These are phyloP conservation scores for Pseudopodoces humilis DNA, from an alignment of 2,113 vertebrate genomes.

Conservation along the genomic window DNA sequence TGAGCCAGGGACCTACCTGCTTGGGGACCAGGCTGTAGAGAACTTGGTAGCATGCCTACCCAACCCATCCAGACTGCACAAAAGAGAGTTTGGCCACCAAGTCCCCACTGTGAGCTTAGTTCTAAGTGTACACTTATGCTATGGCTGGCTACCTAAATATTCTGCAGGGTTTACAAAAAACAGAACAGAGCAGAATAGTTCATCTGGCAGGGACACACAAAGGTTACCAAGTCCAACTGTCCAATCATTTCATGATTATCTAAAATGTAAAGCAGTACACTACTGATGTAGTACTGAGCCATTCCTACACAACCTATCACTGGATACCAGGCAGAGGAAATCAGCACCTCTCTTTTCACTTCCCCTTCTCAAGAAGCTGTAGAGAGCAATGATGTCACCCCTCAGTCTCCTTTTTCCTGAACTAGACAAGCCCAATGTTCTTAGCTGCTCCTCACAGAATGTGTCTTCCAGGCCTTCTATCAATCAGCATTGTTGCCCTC, in stretches of 20 bases:
- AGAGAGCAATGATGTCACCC: neutral
- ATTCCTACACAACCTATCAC: neutral
- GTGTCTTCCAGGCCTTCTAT: neutral
- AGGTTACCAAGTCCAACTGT: neutral
- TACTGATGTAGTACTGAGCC: neutral
- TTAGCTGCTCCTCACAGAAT: neutral
- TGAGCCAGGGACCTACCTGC: neutral
- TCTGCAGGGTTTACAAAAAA: neutral
- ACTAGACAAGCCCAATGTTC: neutral
- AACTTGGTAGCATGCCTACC: neutral
- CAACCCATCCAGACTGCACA: neutral
- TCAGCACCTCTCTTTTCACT: neutral
- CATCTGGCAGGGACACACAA: neutral
- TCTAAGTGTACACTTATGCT: neutral
- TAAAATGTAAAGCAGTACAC: neutral
- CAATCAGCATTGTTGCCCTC: neutral
- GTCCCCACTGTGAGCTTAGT: neutral
- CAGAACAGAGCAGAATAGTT: neutral
- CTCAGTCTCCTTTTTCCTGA: neutral
- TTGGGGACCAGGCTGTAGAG: neutral
- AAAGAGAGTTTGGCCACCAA: neutral
- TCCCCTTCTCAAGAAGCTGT: neutral
- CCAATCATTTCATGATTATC: neutral
- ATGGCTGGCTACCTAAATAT: neutral
- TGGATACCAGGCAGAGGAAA: neutral